phyloP scores from a whole-genome alignment of 2,888 invertebrate species.

The Macrostomum cliftonense region DNA sequence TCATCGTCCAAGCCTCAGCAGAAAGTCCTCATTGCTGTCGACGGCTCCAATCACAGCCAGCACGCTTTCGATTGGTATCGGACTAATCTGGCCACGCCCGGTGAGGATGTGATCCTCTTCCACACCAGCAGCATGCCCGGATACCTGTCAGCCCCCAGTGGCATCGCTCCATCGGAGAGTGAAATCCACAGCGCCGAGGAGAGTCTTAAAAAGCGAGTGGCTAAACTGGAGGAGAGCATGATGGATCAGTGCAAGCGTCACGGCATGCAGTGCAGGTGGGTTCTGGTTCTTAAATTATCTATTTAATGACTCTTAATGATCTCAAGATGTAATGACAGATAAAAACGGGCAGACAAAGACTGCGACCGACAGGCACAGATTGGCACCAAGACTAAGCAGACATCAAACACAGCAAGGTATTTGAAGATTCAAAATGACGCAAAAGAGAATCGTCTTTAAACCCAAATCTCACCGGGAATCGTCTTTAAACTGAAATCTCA shows the following conservation, averaged over 20 bases:
- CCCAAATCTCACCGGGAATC: too few relatives aligned
- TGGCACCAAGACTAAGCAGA: too few relatives aligned
- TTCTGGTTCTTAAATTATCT: too few relatives aligned
- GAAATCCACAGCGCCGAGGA: neutral
- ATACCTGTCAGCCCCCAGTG: neutral
- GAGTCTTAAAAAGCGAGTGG: neutral
- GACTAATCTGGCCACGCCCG: too few relatives aligned
- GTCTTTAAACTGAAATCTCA: too few relatives aligned
- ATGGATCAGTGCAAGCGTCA: neutral
- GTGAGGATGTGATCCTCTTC: neutral
- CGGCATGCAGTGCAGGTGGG: neutral
- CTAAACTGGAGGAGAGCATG: neutral
- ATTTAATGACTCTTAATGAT: too few relatives aligned
- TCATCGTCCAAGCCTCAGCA: neutral
- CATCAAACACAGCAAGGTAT: too few relatives aligned
- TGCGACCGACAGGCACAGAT: too few relatives aligned
- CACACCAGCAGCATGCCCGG: neutral
- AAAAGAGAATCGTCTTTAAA: too few relatives aligned
- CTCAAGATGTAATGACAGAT: too few relatives aligned
- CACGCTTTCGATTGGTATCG: conserved; percentile 2
- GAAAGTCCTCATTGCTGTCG: neutral
- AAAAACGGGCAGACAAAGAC: too few relatives aligned
- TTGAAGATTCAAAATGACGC: too few relatives aligned
- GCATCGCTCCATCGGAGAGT: neutral
- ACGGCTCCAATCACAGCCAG: conserved; percentile 1